Base-by-base conservation (phyloP, 2,888 invertebrate genomes). In the Cinara cedri region DNA sequence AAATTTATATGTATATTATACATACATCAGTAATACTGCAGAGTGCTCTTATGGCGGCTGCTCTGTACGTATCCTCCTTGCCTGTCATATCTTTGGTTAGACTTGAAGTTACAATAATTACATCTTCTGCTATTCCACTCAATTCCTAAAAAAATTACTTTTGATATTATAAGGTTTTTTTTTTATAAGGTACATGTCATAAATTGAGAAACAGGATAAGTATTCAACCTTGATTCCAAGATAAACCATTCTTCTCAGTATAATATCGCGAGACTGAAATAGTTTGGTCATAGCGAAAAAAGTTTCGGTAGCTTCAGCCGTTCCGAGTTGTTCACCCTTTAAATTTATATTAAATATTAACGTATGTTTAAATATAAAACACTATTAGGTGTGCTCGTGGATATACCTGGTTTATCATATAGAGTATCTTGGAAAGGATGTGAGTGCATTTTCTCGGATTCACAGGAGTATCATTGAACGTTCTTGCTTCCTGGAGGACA, bases 281-380 rank as follows among this genome's bases (percentile, higher is more conserved):
- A 99, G 88, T 87, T 99, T 99, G 0, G 99, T 99, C 90, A 98
- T 98, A 1, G 99, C 98, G 88, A 99, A 99, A 87, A 99, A 99
- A 10, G 95, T 94, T 85, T 98, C 98, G 1, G 99, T 99, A 0
- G 99, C 99, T 86, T 99, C 99, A 65, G 94, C 94, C 0, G 94
- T 92, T 13, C 93, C 95, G 81, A 99, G 89, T 84, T 92, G 90
- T 86, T 98, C 98, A 0, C 97, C 97, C 89, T 91, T 83, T 24
- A 83, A 83, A 76, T 49, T 19, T 9, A 16, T 14, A 1, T 11
- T 10, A 55, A 21, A 78, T 19, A n/a, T 13, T 3, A 57, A 13
- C 3, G 3, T 34, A 34, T 55, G 3, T 54, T 57, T 60, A 9
- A 11, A 72, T 16, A 34, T 1, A 72, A 74, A 54, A 63, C 16